Base-by-base conservation (phyloP, 2,797 vertebrate species). In the Hipposideros larvatus region DNA sequence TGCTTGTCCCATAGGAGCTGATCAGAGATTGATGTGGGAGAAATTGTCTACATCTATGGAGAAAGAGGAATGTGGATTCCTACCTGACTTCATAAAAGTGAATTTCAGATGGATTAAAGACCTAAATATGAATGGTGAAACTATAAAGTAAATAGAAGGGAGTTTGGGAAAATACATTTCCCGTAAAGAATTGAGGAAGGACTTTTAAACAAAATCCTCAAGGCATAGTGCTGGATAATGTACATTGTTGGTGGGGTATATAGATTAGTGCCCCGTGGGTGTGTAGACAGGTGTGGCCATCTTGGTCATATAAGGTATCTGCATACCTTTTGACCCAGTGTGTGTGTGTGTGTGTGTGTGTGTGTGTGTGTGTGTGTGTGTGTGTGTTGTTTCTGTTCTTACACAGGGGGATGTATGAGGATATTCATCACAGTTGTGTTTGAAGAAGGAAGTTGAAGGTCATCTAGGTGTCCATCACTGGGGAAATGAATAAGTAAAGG, bases 101-200 rank as follows among this genome's bases (percentile, higher is more conserved):
- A 18, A 70, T 82, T 94, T 91, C 37, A 79, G 59, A 21, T 70
- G 24, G 18, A 48, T 90, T 66, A 77, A 86, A 86, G n/a, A 46
- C 28, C 22, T 80, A 63, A 18, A 65, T 59, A 84, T 63, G 65
- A 88, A 93, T 53, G 43, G 53, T 37, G 7, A 78, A 75, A 89
- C 37, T 46, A 53, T 57, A 66, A 75, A 92, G 43, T 46, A 92
- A 92, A 94, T 61, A 90, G 55, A 87, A 92, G 66, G 92, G 53
- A 84, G 63, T 37, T 41, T 84, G 71, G 59, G 18, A 53, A 53
- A 83, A 94, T 70, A 14, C 8, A 86, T 73, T 86, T 51, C 26
- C 70, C 7, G 31, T 16, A 43, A 92, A 79, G 70, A 83, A 75
- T 13, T n/a, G 78, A 70, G 55, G 43, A 94, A 87, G 16, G 41